Evolutionary conservation across 2,888 invertebrate species (phyloP).

Genomic region (Drosophila niveifrons): DNA sequence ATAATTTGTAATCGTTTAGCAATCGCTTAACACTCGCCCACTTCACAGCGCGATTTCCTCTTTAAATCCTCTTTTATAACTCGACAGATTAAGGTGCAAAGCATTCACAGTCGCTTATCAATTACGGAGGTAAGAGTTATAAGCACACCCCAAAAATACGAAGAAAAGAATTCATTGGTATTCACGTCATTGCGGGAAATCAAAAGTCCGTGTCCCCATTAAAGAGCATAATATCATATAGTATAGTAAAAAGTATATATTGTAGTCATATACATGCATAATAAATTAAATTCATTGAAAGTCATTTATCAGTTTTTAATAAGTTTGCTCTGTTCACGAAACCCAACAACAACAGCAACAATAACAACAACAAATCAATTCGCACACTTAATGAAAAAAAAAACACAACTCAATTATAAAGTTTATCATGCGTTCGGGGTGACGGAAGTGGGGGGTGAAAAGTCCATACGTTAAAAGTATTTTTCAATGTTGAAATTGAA

Average conservation of each 20-base stretch:
- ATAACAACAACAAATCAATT: constrained; percentile 68
- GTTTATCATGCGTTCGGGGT: constrained; percentile 55
- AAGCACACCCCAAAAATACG: constrained; percentile 18
- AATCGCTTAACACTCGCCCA: constrained; percentile 42
- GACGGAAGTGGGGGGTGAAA: background rate
- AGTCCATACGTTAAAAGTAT: constrained; percentile 54
- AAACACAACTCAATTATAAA: constrained; percentile 80
- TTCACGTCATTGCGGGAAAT: constrained; percentile 28
- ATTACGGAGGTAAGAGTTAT: background rate
- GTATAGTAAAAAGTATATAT: background rate
- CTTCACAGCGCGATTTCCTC: constrained; percentile 56
- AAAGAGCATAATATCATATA: background rate
- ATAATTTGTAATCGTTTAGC: constrained; percentile 67
- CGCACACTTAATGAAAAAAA: constrained; percentile 79
- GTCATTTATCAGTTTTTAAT: constrained; percentile 77
- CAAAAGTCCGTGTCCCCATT: constrained; percentile 18
- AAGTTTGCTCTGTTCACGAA: constrained; percentile 65
- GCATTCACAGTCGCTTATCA: constrained; percentile 26
- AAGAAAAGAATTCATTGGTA: constrained; percentile 5
- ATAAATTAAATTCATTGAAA: constrained; percentile 52
- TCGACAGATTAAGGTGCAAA: constrained; percentile 10
- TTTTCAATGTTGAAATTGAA: constrained; percentile 72
- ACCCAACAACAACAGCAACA: constrained; percentile 31
- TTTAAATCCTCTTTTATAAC: constrained; percentile 47
- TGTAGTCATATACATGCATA: constrained; percentile 15